Evolutionary conservation across 1,140 invertebrate species (phyloP).

Genomic region (Pectinophora gossypiella): DNA sequence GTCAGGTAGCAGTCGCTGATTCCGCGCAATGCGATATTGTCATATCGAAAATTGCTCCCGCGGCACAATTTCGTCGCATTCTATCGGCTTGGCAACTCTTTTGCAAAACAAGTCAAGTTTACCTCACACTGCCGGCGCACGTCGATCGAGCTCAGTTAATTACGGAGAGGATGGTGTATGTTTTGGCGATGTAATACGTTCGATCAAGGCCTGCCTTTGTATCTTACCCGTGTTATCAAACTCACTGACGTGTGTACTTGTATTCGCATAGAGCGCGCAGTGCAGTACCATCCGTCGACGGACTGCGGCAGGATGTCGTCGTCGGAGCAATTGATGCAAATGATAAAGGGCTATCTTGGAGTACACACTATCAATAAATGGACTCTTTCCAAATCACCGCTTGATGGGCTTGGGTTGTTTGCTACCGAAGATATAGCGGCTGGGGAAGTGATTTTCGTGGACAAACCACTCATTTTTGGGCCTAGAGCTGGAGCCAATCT

Average conservation of each 20-base stretch:
- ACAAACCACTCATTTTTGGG: slow-evolving; percentile 80
- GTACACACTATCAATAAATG: slow-evolving; percentile 45
- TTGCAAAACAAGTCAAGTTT: slow-evolving; percentile 41
- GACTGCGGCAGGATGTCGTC: slow-evolving; percentile 66
- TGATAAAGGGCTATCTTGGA: slow-evolving; percentile 58
- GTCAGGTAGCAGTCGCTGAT: slow-evolving; percentile 31
- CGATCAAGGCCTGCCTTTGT: slow-evolving; percentile 25
- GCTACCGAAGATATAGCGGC: slow-evolving; percentile 77
- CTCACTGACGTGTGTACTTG: slow-evolving; percentile 55
- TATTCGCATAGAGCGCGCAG: slow-evolving; percentile 53
- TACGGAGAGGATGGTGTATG: slow-evolving; percentile 40
- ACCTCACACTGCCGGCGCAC: slow-evolving; percentile 42
- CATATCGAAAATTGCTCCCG: not conserved
- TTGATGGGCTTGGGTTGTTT: slow-evolving; percentile 81
- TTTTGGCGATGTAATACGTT: slow-evolving; percentile 47
- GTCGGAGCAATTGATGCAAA: slow-evolving; percentile 65
- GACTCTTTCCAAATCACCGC: slow-evolving; percentile 70
- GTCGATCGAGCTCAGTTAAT: slow-evolving; percentile 52
- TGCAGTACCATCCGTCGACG: slow-evolving; percentile 53
- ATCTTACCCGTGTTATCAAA: slow-evolving; percentile 51
- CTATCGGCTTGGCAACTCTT: slow-evolving; percentile 46
- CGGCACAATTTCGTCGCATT: not conserved
- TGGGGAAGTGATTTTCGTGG: slow-evolving; percentile 82
- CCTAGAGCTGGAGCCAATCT: slow-evolving; percentile 72
- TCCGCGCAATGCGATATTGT: slow-evolving; percentile 10